Evolutionary conservation across 2,113 vertebrate species (phyloP).

Genomic region (Bos indicus): DNA sequence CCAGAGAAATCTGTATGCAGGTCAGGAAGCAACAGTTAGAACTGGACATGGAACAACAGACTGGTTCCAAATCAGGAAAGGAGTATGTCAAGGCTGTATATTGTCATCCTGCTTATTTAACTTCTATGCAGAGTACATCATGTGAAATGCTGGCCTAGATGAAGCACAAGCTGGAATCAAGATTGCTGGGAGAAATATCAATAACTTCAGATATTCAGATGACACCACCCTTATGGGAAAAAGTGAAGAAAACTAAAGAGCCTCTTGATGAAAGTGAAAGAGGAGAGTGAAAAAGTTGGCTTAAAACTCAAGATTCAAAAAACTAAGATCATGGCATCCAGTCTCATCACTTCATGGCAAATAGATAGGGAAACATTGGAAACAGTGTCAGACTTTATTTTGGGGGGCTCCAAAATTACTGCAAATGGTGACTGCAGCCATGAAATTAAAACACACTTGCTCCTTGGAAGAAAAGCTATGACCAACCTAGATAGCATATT

Average conservation of each 20-base stretch:
- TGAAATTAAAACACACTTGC: background rate
- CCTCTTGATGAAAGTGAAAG: background rate
- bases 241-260: background rate
- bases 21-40: background rate
- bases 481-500: background rate
- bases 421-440: background rate
- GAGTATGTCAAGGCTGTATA: background rate
- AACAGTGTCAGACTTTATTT: background rate
- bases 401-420: background rate
- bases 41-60: background rate
- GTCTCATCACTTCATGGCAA: background rate
- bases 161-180: background rate
- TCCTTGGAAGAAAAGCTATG: background rate
- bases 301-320: background rate
- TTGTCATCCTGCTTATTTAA: background rate
- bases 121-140: background rate
- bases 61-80: fast-evolving
- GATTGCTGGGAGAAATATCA: background rate
- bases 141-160: fast-evolving
- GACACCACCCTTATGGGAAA: background rate
- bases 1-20: background rate
- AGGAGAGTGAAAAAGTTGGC: background rate
- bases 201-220: background rate
- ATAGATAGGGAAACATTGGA: background rate
- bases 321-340: background rate